These are phyloP conservation scores for Cardiocondyla obscurior DNA, from an alignment of 1,140 invertebrate genomes.

Conservation along the genomic window DNA sequence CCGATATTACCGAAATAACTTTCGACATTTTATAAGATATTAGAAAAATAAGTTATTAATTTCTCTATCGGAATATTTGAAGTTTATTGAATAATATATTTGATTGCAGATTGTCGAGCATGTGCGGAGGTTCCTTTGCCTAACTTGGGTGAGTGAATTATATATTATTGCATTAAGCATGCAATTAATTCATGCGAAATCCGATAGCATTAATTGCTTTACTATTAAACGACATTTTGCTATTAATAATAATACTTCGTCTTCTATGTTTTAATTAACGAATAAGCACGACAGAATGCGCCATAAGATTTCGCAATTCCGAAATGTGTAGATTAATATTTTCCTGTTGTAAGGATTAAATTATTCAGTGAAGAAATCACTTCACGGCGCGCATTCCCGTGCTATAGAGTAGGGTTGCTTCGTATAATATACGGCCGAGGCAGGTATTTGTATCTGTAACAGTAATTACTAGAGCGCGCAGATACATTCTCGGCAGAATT, in stretches of 20 bases:
- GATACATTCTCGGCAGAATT: conserved; percentile 66
- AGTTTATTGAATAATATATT: conserved; percentile 32
- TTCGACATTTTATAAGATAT: background rate
- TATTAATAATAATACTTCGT: background rate
- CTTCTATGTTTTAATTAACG: background rate
- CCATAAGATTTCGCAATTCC: background rate
- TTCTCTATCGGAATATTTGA: background rate
- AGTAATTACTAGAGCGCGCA: conserved; percentile 64
- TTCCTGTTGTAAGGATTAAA: conserved; percentile 21
- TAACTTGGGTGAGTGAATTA: conserved; percentile 39
- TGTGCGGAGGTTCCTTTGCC: conserved; percentile 3
- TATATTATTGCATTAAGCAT: conserved; percentile 12
- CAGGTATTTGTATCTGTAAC: conserved; percentile 52
- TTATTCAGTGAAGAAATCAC: conserved; percentile 52
- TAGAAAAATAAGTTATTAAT: background rate
- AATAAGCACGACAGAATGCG: background rate
- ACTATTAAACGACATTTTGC: background rate
- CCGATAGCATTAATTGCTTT: conserved; percentile 20
- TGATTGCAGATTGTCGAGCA: conserved; percentile 32
- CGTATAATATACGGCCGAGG: conserved; percentile 37
- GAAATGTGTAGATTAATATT: conserved; percentile 40
- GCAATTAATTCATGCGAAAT: conserved; percentile 30
- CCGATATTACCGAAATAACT: background rate
- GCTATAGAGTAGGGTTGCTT: background rate
- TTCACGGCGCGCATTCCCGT: conserved; percentile 28